phyloP scores from a whole-genome alignment of 2,888 invertebrate genomes.

The Noctua comes region DNA sequence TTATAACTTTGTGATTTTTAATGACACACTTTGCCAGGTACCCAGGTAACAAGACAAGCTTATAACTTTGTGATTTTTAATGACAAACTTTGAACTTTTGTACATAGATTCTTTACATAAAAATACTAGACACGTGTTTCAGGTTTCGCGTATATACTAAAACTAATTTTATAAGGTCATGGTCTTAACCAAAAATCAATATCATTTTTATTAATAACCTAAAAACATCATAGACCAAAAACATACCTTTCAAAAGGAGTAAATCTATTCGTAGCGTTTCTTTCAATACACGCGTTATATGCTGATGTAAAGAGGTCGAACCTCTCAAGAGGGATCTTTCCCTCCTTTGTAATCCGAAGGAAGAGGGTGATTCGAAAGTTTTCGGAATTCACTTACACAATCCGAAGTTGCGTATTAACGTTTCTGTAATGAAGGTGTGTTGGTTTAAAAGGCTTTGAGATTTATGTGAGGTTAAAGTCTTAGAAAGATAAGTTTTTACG shows the following conservation, averaged over 20 bases:
- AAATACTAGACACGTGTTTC: too few relatives aligned
- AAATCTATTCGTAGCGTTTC: slow-evolving; percentile 7
- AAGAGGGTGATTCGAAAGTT: slow-evolving; percentile 36
- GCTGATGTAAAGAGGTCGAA: slow-evolving; percentile 32
- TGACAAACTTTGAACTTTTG: too few relatives aligned
- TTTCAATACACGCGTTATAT: slow-evolving; percentile 44
- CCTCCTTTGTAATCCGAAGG: slow-evolving; percentile 43
- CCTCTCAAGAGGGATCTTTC: slow-evolving; percentile 36
- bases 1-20: too few relatives aligned
- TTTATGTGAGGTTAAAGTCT: neutral
- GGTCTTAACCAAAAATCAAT: neutral
- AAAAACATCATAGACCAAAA: slow-evolving; percentile 3
- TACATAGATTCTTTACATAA: too few relatives aligned
- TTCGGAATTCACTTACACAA: slow-evolving; percentile 44
- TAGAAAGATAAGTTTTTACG: neutral
- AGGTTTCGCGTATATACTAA: too few relatives aligned
- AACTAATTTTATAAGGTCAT: too few relatives aligned
- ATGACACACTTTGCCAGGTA: too few relatives aligned
- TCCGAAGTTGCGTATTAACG: slow-evolving; percentile 26
- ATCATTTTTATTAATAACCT: neutral
- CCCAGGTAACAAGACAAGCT: too few relatives aligned
- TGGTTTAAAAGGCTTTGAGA: slow-evolving; percentile 13
- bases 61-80: too few relatives aligned
- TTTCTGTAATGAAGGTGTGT: slow-evolving; percentile 34
- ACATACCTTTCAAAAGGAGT: slow-evolving; percentile 2